Percentiles rank a stretch among this genome's conserved stretches.
phyloP scores from a whole-genome alignment of 2,888 invertebrate genomes.

The Gisinianus flammeolus region DNA sequence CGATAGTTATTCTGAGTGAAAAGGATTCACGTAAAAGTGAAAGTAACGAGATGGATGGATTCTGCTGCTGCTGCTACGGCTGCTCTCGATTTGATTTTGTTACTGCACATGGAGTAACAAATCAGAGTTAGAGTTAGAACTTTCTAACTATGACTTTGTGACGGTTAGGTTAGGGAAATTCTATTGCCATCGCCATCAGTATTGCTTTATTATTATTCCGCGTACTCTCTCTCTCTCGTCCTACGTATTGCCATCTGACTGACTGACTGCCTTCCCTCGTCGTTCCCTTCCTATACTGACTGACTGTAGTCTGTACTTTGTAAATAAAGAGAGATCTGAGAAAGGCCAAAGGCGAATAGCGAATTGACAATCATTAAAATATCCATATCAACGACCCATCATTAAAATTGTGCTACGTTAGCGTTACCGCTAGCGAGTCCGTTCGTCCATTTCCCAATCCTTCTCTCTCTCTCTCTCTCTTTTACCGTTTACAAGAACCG shows the following conservation, averaged over 20 bases:
- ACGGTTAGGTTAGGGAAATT: too few relatives aligned
- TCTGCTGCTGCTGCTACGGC: too few relatives aligned
- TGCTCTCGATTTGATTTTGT: too few relatives aligned
- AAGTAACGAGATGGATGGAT: slow-evolving; percentile 48
- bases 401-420: slow-evolving; percentile 56
- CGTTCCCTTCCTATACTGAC: too few relatives aligned
- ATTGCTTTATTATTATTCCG: neutral
- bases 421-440: slow-evolving; percentile 33
- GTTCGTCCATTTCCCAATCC: slow-evolving; percentile 17
- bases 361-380: slow-evolving; percentile 59
- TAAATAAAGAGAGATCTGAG: slow-evolving; percentile 56
- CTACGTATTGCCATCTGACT: too few relatives aligned
- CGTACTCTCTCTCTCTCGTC: too few relatives aligned
- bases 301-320: slow-evolving; percentile 43
- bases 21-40: slow-evolving; percentile 15
- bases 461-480: slow-evolving; percentile 4
- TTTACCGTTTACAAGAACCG: neutral
- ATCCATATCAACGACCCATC: slow-evolving; percentile 54
- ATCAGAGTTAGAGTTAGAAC: too few relatives aligned
- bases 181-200: neutral
- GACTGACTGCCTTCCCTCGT: too few relatives aligned
- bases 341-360: slow-evolving; percentile 57
- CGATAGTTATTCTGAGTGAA: neutral
- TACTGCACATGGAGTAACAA: too few relatives aligned
- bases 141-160: too few relatives aligned